Evolutionary conservation across 2,888 invertebrate species (phyloP).

Genomic region (Boloria euphrosyne): DNA sequence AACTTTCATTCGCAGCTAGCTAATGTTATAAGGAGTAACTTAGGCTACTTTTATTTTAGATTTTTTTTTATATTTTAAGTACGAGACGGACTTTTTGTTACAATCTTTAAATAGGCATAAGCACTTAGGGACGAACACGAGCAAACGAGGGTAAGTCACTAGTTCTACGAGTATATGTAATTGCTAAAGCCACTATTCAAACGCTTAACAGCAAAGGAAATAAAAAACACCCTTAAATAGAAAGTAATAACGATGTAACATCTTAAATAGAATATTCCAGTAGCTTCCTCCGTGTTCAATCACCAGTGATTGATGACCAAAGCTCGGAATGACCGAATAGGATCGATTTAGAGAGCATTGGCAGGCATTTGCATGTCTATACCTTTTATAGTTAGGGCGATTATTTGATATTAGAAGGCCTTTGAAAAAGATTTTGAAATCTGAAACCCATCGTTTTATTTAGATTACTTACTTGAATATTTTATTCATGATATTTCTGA

Average conservation of each 20-base stretch:
- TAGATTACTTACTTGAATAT: no score
- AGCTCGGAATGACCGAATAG: constrained; percentile 71
- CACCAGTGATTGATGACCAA: constrained; percentile 74
- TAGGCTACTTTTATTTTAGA: no score
- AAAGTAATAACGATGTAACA: constrained; percentile 32
- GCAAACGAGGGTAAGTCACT: no score
- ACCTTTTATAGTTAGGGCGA: constrained; percentile 44
- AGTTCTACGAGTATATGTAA: no score
- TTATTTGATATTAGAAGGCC: constrained; percentile 23
- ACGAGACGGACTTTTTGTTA: no score
- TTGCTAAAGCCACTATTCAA: background rate
- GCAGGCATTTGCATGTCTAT: constrained; percentile 74
- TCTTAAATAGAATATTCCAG: constrained; percentile 41
- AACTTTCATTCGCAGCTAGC: no score
- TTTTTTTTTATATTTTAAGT: no score
- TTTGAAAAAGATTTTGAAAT: constrained; percentile 10
- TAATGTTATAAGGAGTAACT: no score
- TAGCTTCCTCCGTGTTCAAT: constrained; percentile 39
- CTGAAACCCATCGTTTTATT: background rate
- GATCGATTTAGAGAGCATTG: constrained; percentile 75
- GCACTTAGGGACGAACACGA: no score
- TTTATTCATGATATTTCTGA: no score
- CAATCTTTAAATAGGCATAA: no score
- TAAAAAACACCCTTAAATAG: constrained; percentile 15
- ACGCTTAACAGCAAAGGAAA: constrained; percentile 8